Evolutionary conservation across 2,888 invertebrate species (phyloP).

Genomic region (Ctena decussata): DNA sequence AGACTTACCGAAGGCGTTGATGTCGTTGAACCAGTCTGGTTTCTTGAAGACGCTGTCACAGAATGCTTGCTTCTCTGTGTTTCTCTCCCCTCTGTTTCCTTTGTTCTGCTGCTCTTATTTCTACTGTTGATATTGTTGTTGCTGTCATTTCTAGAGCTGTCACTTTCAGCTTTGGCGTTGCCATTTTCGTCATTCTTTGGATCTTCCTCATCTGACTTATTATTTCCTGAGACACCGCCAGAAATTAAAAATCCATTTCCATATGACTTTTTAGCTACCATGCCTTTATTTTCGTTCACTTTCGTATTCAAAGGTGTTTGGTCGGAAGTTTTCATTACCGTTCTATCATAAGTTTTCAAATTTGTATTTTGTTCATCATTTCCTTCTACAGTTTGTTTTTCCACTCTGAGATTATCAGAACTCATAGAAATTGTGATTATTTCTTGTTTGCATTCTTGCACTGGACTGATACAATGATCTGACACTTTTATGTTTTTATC

Average conservation of each 20-base stretch:
- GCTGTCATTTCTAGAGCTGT: neutral
- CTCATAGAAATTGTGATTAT: neutral
- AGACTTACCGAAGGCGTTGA: neutral
- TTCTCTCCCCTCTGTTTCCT: neutral
- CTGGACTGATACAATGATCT: neutral
- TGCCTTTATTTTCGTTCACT: neutral
- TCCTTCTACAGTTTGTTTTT: neutral
- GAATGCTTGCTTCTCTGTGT: neutral
- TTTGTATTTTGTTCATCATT: no score
- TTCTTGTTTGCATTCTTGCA: neutral
- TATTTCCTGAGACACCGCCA: neutral
- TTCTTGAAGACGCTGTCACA: neutral
- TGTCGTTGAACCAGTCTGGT: neutral
- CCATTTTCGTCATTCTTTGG: neutral
- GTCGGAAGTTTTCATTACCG: neutral
- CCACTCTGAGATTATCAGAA: neutral
- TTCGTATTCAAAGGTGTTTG: neutral
- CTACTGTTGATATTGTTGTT: neutral
- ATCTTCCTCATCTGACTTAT: neutral
- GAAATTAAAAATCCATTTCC: conserved; percentile 53
- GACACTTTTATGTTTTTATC: no score
- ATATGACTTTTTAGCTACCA: conserved; percentile 28
- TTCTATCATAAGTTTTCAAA: neutral
- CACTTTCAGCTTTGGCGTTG: neutral
- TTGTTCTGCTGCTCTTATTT: neutral